Evolutionary conservation across 35 echinoderm and acorn worm genomes (phyloP).

Genomic region (Diadema setosum): DNA sequence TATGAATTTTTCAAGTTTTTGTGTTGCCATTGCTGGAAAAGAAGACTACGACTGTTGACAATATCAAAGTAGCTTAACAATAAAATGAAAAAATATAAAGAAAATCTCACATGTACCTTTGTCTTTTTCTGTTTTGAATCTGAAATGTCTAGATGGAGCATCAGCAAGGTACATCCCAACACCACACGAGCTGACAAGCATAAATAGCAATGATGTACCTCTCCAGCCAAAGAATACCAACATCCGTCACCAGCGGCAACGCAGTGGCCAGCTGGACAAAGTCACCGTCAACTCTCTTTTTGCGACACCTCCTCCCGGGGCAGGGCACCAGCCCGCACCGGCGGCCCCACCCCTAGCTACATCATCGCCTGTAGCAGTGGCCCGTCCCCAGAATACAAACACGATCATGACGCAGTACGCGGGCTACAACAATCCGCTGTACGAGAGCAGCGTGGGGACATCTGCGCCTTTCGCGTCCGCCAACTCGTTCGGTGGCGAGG

Average conservation of each 20-base stretch:
- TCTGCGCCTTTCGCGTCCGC: not conserved
- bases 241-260: not conserved
- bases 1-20: too few relatives aligned
- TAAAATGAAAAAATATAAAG: too few relatives aligned
- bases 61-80: too few relatives aligned
- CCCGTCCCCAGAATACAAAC: not conserved
- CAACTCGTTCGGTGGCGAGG: not conserved
- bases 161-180: not conserved
- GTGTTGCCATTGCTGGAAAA: too few relatives aligned
- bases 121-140: not conserved
- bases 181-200: not conserved
- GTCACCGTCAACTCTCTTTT: not conserved
- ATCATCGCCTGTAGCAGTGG: not conserved
- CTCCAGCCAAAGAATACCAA: slow-evolving; percentile 13
- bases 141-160: not conserved
- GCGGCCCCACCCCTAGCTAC: not conserved
- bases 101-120: too few relatives aligned
- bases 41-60: too few relatives aligned
- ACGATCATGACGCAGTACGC: not conserved
- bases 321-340: too few relatives aligned
- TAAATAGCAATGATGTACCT: not conserved
- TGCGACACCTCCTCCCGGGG: not conserved
- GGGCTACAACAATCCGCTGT: not conserved
- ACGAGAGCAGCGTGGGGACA: not conserved
- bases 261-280: not conserved